These are phyloP conservation scores for Xestoiulus laeticollis DNA, from an alignment of 2,888 invertebrate species.

Conservation along the genomic window DNA sequence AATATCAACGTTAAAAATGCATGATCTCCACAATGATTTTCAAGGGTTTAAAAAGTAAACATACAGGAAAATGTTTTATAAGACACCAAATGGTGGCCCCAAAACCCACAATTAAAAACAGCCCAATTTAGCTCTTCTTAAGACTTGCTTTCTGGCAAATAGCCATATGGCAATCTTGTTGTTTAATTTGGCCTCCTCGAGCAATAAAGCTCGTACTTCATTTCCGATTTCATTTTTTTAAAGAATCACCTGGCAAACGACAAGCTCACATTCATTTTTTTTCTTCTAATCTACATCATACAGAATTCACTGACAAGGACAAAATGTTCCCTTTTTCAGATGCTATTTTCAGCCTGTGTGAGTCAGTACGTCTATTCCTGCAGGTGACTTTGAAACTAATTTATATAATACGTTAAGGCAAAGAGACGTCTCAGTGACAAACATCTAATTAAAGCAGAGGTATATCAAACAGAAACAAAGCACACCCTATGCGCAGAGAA, in stretches of 20 bases:
- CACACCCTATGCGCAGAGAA: background rate
- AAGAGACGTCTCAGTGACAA: constrained; percentile 18
- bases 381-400: constrained; percentile 3
- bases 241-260: background rate
- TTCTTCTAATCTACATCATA: background rate
- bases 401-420: background rate
- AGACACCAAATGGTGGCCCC: constrained; percentile 1
- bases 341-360: background rate
- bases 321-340: background rate
- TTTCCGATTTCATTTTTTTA: constrained; percentile 24
- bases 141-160: background rate
- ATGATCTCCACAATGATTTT: background rate
- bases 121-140: background rate
- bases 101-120: background rate
- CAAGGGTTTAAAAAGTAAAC: background rate
- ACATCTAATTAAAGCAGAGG: constrained; percentile 26
- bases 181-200: background rate
- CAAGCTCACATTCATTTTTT: background rate
- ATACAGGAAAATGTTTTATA: background rate
- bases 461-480: background rate
- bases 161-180: background rate
- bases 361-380: background rate
- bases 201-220: background rate
- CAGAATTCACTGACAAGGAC: background rate
- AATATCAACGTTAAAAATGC: background rate